Base-by-base conservation (phyloP, 2,113 vertebrate genomes). In the Paedocypris sp. region DNA sequence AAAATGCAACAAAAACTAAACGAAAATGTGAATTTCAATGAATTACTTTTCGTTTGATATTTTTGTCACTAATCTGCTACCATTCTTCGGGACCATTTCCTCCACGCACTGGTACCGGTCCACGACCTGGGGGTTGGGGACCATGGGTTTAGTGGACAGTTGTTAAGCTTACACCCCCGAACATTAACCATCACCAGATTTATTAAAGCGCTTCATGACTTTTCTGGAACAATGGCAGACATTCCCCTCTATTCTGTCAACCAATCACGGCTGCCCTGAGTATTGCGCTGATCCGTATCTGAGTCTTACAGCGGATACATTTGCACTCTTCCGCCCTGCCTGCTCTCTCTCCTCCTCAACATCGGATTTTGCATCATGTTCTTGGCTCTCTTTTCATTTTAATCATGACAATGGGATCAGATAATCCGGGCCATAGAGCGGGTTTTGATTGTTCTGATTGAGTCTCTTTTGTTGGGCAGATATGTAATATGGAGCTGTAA, bases 401-500 rank as follows among this genome's bases (percentile, higher is more conserved):
- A 86, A 86, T 87, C 85, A 85, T 5, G 66, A 64, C 84, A 86
- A 80, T 85, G 81, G 80, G 79, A 83, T 85, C 79, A 83, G 77
- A 75, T 78, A 78, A 79, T 78, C 84, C 73, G 61, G 69, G 62
- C 57, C 58, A 16, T 7, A 62, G 45, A 73, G 60, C 60, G 66
- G 72, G 71, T 64, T 72, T 76, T 80, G 80, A 80, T 84, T 83
- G 79, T 84, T 80, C 80, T 80, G 83, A 87, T 83, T 85, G 81
- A 85, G 79, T 78, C 80, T 77, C 79, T 83, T 83, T 85, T 85
- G 84, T 85, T 81, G 79, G 75, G 73, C 70, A 82, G 82, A 83
- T 85, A 80, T 86, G 81, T 86, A 85, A 85, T 85, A 80, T 80
- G 77, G 75, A 73, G 74, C 74, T 71, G 80, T 85, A 85, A 87